Conservation (phyloP, 2,888 invertebrate species). For the Ophion ellenae region DNA sequence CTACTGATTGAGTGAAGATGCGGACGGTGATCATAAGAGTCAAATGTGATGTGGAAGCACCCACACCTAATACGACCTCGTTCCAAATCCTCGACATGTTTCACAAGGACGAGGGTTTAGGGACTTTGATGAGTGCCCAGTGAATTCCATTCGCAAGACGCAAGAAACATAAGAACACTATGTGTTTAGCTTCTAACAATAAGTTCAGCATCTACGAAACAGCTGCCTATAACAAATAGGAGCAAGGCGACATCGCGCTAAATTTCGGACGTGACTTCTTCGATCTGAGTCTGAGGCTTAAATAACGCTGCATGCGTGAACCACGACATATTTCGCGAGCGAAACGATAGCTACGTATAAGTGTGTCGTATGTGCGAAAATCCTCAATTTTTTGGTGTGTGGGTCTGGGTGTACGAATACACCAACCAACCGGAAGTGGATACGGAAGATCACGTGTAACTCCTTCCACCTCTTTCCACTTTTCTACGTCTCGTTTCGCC, state of each 20-base stretch:
- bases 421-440: constrained; percentile 50
- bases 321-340: constrained; percentile 14
- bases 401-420: constrained; percentile 17
- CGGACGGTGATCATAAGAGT: too few relatives aligned
- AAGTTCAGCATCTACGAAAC: not conserved
- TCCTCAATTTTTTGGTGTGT: constrained; percentile 15
- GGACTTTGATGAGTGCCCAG: constrained; percentile 17
- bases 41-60: not conserved
- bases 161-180: constrained; percentile 46
- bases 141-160: constrained; percentile 70
- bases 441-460: constrained; percentile 49
- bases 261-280: constrained; percentile 59
- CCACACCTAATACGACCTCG: too few relatives aligned
- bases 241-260: constrained; percentile 33
- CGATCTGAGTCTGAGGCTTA: constrained; percentile 41
- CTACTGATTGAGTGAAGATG: too few relatives aligned
- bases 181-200: not conserved
- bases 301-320: constrained; percentile 37
- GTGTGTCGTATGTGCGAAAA: constrained; percentile 26
- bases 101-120: too few relatives aligned
- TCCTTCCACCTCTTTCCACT: constrained; percentile 15
- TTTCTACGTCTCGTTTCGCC: constrained; percentile 34
- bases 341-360: constrained; percentile 8
- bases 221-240: not conserved
- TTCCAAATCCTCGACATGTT: too few relatives aligned